These are phyloP conservation scores for Xenopus laevis DNA, from an alignment of 2,113 vertebrate genomes.

Conservation along the genomic window DNA sequence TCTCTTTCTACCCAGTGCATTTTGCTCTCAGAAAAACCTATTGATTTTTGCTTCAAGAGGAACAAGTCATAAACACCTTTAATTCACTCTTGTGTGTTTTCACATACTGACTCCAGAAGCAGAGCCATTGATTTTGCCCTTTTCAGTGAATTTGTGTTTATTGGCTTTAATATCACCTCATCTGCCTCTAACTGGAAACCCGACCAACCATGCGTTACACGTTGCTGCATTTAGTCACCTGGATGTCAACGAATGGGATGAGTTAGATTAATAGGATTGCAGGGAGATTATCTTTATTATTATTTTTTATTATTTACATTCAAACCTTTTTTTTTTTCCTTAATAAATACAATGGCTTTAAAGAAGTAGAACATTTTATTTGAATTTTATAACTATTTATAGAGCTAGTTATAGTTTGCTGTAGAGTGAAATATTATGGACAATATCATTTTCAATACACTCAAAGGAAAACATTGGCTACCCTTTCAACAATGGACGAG, in stretches of 20 bases:
- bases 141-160: slow-evolving; percentile 35
- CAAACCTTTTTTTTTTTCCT: too few species aligned
- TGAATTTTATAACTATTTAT: too few species aligned
- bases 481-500: too few species aligned
- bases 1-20: slow-evolving; percentile 20
- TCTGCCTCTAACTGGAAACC: slow-evolving; percentile 17
- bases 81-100: slow-evolving; percentile 27
- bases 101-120: slow-evolving; percentile 10
- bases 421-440: too few species aligned
- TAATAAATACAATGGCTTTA: too few species aligned
- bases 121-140: slow-evolving; percentile 36
- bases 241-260: background rate
- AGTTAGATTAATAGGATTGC: slow-evolving; percentile 6
- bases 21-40: slow-evolving; percentile 24
- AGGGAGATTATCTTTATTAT: too few species aligned
- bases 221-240: background rate
- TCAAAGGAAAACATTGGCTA: too few species aligned
- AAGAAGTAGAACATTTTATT: too few species aligned
- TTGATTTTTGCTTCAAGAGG: slow-evolving; percentile 30
- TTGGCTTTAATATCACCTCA: slow-evolving; percentile 26
- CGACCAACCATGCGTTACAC: background rate
- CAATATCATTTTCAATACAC: too few species aligned
- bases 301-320: background rate
- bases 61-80: slow-evolving; percentile 38
- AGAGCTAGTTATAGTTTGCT: too few species aligned